Base-by-base conservation (phyloP, 2,797 vertebrate genomes). In the Siniperca scherzeri region DNA sequence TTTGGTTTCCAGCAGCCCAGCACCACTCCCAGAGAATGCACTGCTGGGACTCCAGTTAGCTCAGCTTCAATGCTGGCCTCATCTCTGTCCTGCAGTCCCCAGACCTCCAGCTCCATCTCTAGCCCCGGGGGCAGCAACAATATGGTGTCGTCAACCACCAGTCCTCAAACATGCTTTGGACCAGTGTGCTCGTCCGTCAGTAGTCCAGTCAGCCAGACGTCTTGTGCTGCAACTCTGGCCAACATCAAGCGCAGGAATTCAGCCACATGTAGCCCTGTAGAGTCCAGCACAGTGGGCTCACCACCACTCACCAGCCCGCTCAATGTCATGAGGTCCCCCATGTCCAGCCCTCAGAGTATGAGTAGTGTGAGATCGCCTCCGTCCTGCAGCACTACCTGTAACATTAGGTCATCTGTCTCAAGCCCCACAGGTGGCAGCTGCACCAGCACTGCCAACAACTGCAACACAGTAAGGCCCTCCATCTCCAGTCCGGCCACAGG, bases 321-420 rank as follows among this genome's bases (percentile, higher is more conserved):
- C 83, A 98, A 97, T 93, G 96, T 98, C 93, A 98, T 99, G 97
- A 97, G 97, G 92, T 99, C 98, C 64, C 96, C 98, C 22, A 97
- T 98, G 88, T 99, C 98, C 87, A 99, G 98, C 82, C 98, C 98
- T 1, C 95, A 96, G 13, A 98, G 97, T 78, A 97, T 99, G 80
- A 96, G 97, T 88, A 99, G 98, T 0, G 97, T 97, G 72, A 97
- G 97, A 89, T 99, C 98, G 57, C 98, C 98, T 0, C 97, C 97
- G 71, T 97, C 98, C 9, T 98, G 98, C 88, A 97, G 97, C 79
- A 96, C 87, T 56, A 88, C 93, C 19, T 93, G 93, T 77, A 98
- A 97, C 64, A 93, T 99, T 91, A 95, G 96, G 78, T 98, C 98
- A 33, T 97, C 97, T 25, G 97, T 98, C 77, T 98, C 98, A 30